Conservation (phyloP, 2,797 vertebrate species). For the Urophycis tenuis region DNA sequence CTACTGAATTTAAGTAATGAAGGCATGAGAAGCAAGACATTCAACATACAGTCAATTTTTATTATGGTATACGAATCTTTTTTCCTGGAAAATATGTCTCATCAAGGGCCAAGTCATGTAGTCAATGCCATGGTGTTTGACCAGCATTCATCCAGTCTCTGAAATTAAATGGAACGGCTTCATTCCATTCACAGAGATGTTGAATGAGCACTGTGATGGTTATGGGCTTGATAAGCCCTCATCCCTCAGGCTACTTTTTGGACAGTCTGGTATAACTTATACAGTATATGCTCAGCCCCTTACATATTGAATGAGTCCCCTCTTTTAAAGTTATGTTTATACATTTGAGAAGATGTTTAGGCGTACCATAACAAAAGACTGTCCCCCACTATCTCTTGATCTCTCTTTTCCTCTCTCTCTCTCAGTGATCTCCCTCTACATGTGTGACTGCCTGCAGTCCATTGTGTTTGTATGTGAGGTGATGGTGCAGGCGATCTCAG, state of each 20-base stretch:
- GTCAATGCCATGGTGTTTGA: neutral
- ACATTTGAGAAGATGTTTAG: slow-evolving; percentile 42
- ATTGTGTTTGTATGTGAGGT: neutral
- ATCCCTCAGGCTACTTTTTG: neutral
- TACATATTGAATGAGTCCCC: slow-evolving; percentile 27
- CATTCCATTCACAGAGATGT: neutral
- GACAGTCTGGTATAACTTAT: neutral
- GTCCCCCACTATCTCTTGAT: neutral
- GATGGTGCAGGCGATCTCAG: slow-evolving; percentile 25
- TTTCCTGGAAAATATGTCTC: too few species aligned
- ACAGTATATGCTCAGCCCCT: slow-evolving; percentile 9
- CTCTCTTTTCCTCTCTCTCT: slow-evolving; percentile 4
- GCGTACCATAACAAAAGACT: slow-evolving; percentile 22
- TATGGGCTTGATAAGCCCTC: neutral
- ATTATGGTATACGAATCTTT: neutral
- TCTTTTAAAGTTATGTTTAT: slow-evolving; percentile 23
- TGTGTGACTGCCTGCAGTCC: neutral
- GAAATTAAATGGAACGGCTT: too few species aligned
- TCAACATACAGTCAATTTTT: neutral
- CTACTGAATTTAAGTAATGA: neutral
- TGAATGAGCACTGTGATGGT: neutral
- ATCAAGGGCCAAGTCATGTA: neutral
- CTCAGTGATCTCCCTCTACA: slow-evolving; percentile 6
- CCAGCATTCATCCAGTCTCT: neutral
- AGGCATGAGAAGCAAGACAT: neutral